Evolutionary conservation across 2,113 vertebrate genomes (phyloP).

Genomic region (Picathartes gymnocephalus): DNA sequence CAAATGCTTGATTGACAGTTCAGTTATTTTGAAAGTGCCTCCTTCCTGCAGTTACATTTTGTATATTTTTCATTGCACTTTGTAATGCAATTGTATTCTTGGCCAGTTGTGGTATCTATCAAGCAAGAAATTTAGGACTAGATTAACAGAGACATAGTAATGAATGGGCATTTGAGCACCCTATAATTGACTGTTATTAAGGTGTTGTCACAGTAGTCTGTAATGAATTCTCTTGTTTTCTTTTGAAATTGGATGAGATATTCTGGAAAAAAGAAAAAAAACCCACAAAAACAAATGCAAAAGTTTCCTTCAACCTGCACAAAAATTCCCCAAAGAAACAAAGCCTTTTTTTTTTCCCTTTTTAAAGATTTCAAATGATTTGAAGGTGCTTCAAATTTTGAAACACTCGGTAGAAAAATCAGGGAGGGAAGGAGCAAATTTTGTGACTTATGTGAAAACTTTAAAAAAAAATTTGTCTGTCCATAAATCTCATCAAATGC

Average conservation of each 20-base stretch:
- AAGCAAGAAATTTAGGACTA: constrained; percentile 69
- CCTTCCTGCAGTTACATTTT: neutral
- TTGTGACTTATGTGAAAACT: neutral
- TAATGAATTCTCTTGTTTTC: constrained; percentile 52
- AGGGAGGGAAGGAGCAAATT: neutral
- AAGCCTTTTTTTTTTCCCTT: neutral
- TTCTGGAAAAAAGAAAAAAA: neutral
- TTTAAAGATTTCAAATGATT: neutral
- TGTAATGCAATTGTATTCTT: constrained; percentile 59
- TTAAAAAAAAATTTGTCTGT: neutral
- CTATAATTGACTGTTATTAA: constrained; percentile 69
- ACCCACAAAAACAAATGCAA: neutral
- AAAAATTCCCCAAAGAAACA: neutral
- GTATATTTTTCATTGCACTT: constrained; percentile 30
- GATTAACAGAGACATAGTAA: constrained; percentile 73
- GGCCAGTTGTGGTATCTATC: constrained; percentile 53
- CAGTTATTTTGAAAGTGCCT: constrained; percentile 27
- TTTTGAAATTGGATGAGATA: constrained; percentile 36
- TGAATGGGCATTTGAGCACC: constrained; percentile 55
- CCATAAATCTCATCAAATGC: neutral
- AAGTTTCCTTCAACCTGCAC: neutral
- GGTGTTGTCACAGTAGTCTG: constrained; percentile 32
- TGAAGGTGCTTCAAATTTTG: neutral
- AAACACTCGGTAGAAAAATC: neutral
- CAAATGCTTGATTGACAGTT: constrained; percentile 36